Evolutionary conservation across 2,888 invertebrate genomes (phyloP).

Genomic region (Leistus spinibarbis): DNA sequence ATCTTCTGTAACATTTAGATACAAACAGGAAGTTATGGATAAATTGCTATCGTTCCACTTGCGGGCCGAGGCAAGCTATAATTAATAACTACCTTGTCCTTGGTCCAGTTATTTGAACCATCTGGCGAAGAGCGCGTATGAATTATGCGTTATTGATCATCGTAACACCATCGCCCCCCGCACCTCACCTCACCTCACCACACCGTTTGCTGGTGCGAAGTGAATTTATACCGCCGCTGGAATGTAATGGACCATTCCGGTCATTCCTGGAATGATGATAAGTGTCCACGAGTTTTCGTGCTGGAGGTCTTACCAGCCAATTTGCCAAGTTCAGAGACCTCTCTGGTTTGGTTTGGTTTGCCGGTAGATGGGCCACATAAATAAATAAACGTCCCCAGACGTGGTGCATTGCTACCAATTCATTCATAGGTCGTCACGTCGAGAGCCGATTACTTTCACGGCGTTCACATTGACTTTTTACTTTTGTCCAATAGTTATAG

Average conservation of each 20-base stretch:
- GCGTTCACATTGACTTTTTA: no score
- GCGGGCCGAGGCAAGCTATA: not conserved
- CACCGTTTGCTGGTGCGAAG: not conserved
- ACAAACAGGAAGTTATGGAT: no score
- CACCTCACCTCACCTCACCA: no score
- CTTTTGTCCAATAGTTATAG: no score
- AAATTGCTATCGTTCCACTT: not conserved
- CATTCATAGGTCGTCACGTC: no score
- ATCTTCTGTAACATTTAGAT: no score
- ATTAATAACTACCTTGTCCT: conserved; percentile 20
- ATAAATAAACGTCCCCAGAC: not conserved
- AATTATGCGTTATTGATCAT: conserved; percentile 23
- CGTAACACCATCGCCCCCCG: no score
- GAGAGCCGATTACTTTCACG: no score
- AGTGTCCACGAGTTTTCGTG: not conserved
- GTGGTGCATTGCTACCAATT: no score
- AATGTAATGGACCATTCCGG: not conserved
- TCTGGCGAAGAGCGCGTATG: conserved; percentile 8
- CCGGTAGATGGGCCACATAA: not conserved
- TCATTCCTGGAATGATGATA: not conserved
- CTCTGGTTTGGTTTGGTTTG: no score
- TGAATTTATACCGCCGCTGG: not conserved
- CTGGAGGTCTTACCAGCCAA: not conserved
- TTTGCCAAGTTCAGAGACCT: not conserved
- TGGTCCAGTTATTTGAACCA: conserved; percentile 5